These are phyloP conservation scores for Actenoides lindsayi DNA, from an alignment of 2,113 vertebrate species.

Conservation along the genomic window DNA sequence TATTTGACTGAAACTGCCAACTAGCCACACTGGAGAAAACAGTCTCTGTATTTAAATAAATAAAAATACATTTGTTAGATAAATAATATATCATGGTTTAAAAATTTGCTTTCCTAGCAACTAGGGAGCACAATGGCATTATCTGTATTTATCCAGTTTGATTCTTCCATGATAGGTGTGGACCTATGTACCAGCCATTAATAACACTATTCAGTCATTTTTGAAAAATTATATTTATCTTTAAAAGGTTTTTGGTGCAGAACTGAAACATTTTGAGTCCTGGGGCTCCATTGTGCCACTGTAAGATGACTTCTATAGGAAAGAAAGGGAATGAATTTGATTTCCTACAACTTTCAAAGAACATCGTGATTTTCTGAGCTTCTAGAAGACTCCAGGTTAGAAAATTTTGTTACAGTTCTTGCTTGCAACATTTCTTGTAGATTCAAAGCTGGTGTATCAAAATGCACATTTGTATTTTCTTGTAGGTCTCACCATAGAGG, in stretches of 20 bases:
- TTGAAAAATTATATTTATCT: neutral
- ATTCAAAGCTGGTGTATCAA: neutral
- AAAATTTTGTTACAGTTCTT: neutral
- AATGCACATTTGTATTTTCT: neutral
- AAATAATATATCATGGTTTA: neutral
- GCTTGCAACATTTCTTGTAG: neutral
- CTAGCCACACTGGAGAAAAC: neutral
- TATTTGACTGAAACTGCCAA: neutral
- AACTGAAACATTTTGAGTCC: neutral
- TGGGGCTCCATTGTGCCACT: rapidly evolving
- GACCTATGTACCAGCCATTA: neutral
- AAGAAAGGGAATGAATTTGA: neutral
- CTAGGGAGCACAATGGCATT: neutral
- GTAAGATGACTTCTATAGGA: neutral
- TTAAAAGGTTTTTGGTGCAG: neutral
- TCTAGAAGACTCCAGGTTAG: neutral
- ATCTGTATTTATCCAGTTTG: neutral
- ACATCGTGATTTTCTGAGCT: neutral
- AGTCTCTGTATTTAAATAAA: neutral
- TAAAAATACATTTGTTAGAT: neutral
- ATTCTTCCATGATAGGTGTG: neutral
- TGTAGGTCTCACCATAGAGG: neutral
- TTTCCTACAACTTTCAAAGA: neutral
- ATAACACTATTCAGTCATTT: neutral
- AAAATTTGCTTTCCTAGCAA: neutral